Evolutionary conservation across 2,113 vertebrate genomes (phyloP).

Genomic region (Aldabrachelys gigantea): DNA sequence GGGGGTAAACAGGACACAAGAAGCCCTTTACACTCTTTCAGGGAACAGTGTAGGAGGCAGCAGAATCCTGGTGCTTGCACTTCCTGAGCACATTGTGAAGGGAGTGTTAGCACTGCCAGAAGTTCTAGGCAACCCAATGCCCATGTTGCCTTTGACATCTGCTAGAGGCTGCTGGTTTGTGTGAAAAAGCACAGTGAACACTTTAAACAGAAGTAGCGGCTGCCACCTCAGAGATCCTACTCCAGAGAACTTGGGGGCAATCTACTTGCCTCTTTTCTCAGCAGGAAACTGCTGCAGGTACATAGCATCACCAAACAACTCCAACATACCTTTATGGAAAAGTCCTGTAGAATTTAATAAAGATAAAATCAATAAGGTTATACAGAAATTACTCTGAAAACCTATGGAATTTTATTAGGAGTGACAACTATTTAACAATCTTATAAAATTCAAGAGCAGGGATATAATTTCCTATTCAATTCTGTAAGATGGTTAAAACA

Average conservation of each 20-base stretch:
- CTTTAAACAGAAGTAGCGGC: neutral
- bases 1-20: neutral
- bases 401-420: neutral
- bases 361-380: neutral
- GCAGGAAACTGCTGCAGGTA: neutral
- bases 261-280: neutral
- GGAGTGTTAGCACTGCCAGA: rapidly evolving
- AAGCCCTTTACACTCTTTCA: neutral
- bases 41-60: neutral
- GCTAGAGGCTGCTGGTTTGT: neutral
- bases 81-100: neutral
- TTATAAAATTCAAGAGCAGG: neutral
- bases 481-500: neutral
- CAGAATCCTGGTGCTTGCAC: neutral
- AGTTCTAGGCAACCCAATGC: neutral
- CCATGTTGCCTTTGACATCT: neutral
- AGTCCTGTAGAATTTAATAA: neutral
- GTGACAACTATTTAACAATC: neutral
- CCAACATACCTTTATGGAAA: neutral
- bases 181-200: neutral
- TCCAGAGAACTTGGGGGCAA: neutral
- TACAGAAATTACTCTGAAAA: neutral
- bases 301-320: neutral
- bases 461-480: neutral
- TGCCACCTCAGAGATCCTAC: neutral